These are phyloP conservation scores for Mustelus asterias DNA, from an alignment of 2,113 vertebrate genomes.

Conservation along the genomic window DNA sequence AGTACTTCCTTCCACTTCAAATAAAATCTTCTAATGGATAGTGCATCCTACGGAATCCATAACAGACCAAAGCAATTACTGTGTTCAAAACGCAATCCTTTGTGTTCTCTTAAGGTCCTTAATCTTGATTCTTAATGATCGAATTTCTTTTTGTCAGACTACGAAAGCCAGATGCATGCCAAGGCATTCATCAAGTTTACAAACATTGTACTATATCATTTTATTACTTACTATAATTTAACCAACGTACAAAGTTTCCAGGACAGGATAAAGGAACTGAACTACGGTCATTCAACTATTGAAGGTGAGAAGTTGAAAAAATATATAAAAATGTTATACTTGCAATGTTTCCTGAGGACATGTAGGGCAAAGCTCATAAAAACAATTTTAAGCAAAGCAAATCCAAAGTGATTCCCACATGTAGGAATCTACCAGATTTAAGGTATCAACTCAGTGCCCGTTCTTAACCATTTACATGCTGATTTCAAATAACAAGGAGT, in stretches of 20 bases:
- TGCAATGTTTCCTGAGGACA: neutral
- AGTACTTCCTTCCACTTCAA: neutral
- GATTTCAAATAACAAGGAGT: too few species aligned
- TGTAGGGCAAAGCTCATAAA: neutral
- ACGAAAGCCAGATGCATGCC: neutral
- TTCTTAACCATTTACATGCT: too few species aligned
- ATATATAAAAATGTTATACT: neutral
- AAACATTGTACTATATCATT: neutral
- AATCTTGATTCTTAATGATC: neutral
- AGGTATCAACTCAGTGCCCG: neutral
- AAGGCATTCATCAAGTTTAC: neutral
- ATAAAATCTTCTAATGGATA: neutral
- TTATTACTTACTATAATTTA: too few species aligned
- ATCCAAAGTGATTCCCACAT: neutral
- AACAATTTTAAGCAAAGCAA: neutral
- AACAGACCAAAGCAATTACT: neutral
- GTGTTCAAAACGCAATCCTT: neutral
- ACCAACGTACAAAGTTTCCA: neutral
- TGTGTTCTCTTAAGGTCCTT: neutral
- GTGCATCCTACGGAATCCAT: neutral
- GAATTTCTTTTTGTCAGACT: neutral
- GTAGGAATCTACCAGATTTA: neutral
- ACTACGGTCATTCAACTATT: too few species aligned
- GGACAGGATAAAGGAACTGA: neutral
- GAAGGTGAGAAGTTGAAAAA: neutral